phyloP scores from a whole-genome alignment of 2,113 vertebrate genomes.

The Barnardius zonarius region DNA sequence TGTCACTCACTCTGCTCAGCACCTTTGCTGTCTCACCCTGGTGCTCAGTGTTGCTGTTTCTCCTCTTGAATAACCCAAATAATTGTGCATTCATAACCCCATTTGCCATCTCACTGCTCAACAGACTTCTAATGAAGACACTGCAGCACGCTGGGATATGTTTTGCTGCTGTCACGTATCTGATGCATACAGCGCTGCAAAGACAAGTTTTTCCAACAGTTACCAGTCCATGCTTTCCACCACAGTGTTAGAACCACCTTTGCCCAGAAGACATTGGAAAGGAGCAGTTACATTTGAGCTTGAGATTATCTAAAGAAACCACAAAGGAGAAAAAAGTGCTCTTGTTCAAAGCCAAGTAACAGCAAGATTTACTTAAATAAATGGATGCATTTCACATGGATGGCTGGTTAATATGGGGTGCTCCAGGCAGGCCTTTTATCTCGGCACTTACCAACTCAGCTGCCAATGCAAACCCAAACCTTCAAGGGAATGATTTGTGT shows the following conservation, averaged over 20 bases:
- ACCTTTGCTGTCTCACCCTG: neutral
- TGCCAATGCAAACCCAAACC: slow-evolving; percentile 1
- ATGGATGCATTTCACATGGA: neutral
- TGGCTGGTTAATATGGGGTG: neutral
- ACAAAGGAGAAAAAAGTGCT: neutral
- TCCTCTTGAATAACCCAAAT: neutral
- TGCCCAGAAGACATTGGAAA: neutral
- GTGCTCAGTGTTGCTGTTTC: neutral
- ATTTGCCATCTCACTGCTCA: neutral
- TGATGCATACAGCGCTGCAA: neutral
- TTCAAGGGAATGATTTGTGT: neutral
- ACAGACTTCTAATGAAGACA: neutral
- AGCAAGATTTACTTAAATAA: neutral
- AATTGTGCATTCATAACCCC: neutral
- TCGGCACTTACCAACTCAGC: neutral
- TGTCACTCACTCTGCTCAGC: neutral
- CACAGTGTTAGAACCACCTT: neutral
- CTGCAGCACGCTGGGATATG: neutral
- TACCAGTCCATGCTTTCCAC: neutral
- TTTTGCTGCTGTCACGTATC: neutral
- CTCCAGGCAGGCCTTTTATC: slow-evolving; percentile 44
- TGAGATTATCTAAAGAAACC: slow-evolving; percentile 21
- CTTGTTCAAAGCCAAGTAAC: slow-evolving; percentile 7
- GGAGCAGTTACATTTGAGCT: neutral
- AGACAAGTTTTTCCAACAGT: neutral